Conservation (phyloP, 2,797 vertebrate genomes). For the Malacoctenus gilli region DNA sequence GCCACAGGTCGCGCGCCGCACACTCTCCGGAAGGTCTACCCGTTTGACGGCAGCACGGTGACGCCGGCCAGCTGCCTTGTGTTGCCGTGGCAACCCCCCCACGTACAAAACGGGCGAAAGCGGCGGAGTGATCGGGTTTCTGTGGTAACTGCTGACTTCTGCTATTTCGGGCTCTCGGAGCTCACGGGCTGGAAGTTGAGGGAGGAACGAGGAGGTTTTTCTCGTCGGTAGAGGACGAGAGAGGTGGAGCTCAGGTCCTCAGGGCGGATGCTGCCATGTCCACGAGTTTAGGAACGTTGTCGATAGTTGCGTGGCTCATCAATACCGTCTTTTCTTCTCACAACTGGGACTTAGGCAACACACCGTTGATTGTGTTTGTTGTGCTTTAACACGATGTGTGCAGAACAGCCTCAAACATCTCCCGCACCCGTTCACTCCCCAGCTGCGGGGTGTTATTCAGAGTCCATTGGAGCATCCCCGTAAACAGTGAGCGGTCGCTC, state of each 20-base stretch:
- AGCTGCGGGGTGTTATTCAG: too few species aligned
- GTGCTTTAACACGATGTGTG: too few species aligned
- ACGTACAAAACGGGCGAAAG: conserved; percentile 57
- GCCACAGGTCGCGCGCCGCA: conserved; percentile 47
- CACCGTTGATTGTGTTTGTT: too few species aligned
- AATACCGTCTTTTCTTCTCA: too few species aligned
- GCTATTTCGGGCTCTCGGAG: conserved; percentile 73
- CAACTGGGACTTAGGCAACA: too few species aligned
- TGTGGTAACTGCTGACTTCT: conserved; percentile 78
- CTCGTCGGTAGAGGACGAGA: conserved; percentile 41
- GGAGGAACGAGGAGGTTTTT: conserved; percentile 43
- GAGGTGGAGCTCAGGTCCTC: conserved; percentile 19
- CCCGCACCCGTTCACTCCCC: too few species aligned
- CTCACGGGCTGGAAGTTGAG: conserved; percentile 40
- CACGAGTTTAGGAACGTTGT: too few species aligned
- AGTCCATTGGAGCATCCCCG: too few species aligned
- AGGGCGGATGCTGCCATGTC: too few species aligned
- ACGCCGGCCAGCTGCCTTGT: conserved; percentile 77
- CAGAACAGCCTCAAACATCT: too few species aligned
- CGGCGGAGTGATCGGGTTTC: conserved; percentile 67
- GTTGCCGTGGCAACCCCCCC: conserved; percentile 82
- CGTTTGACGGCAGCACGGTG: conserved; percentile 68
- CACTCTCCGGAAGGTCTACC: conserved; percentile 71
- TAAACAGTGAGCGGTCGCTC: too few species aligned
- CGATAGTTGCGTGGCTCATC: too few species aligned